phyloP scores from a whole-genome alignment of 1,140 invertebrate species.

The Propsilocerus akamusi region DNA sequence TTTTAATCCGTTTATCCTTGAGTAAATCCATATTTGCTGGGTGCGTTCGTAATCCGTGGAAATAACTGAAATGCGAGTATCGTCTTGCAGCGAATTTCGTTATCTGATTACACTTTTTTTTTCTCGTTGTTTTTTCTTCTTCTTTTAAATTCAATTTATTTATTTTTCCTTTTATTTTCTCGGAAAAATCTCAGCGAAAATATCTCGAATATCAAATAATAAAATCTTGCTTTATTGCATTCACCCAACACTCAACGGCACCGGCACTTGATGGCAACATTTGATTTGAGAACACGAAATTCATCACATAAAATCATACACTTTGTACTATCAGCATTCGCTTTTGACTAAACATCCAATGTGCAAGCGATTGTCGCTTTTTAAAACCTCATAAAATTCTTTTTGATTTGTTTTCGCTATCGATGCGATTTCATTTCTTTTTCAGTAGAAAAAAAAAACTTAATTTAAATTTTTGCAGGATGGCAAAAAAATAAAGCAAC shows the following conservation, averaged over 20 bases:
- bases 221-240: too few relatives aligned
- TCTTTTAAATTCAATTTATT: not conserved
- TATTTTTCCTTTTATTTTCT: not conserved
- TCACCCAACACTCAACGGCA: too few relatives aligned
- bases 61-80: not conserved
- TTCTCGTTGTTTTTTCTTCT: not conserved
- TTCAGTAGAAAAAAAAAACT: too few relatives aligned
- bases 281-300: not conserved
- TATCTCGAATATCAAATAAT: not conserved
- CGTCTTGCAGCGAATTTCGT: not conserved
- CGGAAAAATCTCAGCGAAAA: too few relatives aligned
- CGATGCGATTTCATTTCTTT: not conserved
- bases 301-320: not conserved
- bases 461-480: too few relatives aligned
- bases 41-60: too few relatives aligned
- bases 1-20: conserved; percentile 2
- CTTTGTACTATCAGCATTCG: not conserved
- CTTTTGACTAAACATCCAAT: not conserved
- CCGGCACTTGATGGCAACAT: not conserved
- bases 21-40: conserved; percentile 3
- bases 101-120: not conserved
- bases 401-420: not conserved
- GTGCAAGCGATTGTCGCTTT: not conserved
- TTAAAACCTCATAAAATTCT: not conserved
- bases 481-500: too few relatives aligned